These are phyloP conservation scores for Entomobrya proxima DNA, from an alignment of 2,888 invertebrate species.

Conservation along the genomic window DNA sequence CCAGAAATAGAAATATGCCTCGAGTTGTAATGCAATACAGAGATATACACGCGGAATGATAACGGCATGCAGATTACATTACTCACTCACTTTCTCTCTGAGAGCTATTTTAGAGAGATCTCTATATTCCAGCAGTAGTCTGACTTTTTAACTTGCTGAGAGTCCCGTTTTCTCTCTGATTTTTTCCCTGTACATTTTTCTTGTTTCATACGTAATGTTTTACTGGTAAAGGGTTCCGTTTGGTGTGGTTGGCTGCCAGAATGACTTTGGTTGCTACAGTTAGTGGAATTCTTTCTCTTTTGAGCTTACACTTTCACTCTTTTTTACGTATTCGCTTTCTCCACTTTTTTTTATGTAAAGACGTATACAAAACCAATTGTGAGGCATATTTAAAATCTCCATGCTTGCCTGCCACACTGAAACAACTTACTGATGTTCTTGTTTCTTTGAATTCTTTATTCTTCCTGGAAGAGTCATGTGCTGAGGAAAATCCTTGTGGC, in stretches of 20 bases:
- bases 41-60: too few species aligned
- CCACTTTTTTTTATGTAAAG: too few species aligned
- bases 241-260: slow-evolving; percentile 1
- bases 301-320: neutral
- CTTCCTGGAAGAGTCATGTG: neutral
- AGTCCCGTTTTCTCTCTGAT: neutral
- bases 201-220: neutral
- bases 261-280: slow-evolving; percentile 33
- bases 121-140: neutral
- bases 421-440: neutral
- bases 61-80: slow-evolving; percentile 47
- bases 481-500: slow-evolving; percentile 51
- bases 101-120: neutral
- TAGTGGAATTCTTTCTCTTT: slow-evolving; percentile 19
- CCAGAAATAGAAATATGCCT: neutral
- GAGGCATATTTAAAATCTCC: too few species aligned
- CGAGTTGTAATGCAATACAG: neutral
- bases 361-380: slow-evolving; percentile 46
- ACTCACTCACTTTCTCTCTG: neutral
- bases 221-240: neutral
- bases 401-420: neutral
- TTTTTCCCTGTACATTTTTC: neutral
- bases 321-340: too few species aligned
- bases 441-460: neutral
- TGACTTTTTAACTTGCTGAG: neutral